Evolutionary conservation across 2,113 vertebrate species (phyloP), one percentile per base, ranked within the genome.

Genomic region (Notothenia coriiceps): DNA sequence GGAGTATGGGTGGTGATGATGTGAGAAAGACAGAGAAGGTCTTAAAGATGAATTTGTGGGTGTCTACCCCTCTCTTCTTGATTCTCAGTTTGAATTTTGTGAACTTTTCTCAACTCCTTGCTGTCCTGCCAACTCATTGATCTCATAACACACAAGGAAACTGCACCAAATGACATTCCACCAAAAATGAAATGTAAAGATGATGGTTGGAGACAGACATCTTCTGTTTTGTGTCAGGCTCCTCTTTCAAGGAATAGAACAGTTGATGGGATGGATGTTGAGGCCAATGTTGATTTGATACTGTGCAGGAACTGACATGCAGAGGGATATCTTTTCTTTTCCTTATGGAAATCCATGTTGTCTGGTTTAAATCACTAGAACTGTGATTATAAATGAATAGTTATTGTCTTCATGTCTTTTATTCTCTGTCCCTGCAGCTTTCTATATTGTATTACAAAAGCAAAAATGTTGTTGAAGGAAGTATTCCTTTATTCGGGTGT

Each of bases 401-500:
- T 77, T 84, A 47, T 43, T 80, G 47, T 56, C 49, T 62, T 13
- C 62, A 44, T 20, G 0, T 70, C 44, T 61, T 60, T 17, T 40
- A 60, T 60, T 68, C 49, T 13, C 29, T 77, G 49, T 70, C 43
- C 40, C 44, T 52, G 52, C 57, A 61, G 73, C 66, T 14, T 46
- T 68, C 73, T 33, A 43, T 57, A 71, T 84, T 82, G 62, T 86
- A 44, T 73, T 54, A 56, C 55, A 43, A 73, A 82, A 80, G 60
- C 40, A 7, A 75, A 75, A 81, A 88, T 70, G 67, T 74, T 69
- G 35, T 80, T 70, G 73, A 81, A 89, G 90, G 90, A 93, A 91
- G 83, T 81, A 82, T 83, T 87, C 77, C 83, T 93, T 84, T 88
- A 88, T 89, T 84, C 18, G 59, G 57, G 88, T 87, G 91, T 91